phyloP scores from a whole-genome alignment of 1,140 invertebrate genomes.

The Ooceraea biroi region DNA sequence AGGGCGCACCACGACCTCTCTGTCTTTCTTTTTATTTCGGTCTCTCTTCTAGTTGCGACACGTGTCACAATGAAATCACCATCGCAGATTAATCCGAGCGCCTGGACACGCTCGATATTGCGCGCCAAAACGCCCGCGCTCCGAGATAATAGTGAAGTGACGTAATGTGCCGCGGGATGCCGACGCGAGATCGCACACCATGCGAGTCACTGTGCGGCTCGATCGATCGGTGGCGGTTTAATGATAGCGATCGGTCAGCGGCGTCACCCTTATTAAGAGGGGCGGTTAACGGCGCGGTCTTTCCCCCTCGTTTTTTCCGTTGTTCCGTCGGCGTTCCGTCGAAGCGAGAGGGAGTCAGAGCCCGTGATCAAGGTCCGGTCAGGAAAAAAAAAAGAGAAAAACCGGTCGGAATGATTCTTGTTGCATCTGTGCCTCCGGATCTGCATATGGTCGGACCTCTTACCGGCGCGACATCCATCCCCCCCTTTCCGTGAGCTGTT shows the following conservation, averaged over 20 bases:
- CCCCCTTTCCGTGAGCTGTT: constrained; percentile 68
- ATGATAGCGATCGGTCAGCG: constrained; percentile 52
- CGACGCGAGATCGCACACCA: constrained; percentile 21
- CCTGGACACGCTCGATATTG: constrained; percentile 29
- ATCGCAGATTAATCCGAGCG: constrained; percentile 10
- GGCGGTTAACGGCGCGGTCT: constrained; percentile 3
- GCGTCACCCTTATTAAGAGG: constrained; percentile 42
- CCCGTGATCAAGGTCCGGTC: constrained; percentile 16
- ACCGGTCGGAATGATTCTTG: constrained; percentile 78
- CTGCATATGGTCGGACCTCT: constrained; percentile 83
- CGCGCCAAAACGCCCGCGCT: background rate
- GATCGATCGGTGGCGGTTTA: constrained; percentile 30
- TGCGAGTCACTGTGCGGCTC: background rate
- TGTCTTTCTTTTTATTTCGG: background rate
- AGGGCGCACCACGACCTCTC: background rate
- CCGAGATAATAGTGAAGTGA: constrained; percentile 23
- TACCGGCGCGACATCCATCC: constrained; percentile 69
- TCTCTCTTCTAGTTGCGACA: constrained; percentile 21
- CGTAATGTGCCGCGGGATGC: background rate
- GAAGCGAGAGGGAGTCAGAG: constrained; percentile 9
- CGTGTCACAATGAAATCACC: constrained; percentile 48
- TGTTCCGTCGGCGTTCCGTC: constrained; percentile 42
- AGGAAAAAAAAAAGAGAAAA: constrained; percentile 67
- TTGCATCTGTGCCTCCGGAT: constrained; percentile 83
- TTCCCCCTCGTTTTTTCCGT: constrained; percentile 24